phyloP scores from a whole-genome alignment of 2,888 invertebrate species.

The Temnothorax rugatulus region DNA sequence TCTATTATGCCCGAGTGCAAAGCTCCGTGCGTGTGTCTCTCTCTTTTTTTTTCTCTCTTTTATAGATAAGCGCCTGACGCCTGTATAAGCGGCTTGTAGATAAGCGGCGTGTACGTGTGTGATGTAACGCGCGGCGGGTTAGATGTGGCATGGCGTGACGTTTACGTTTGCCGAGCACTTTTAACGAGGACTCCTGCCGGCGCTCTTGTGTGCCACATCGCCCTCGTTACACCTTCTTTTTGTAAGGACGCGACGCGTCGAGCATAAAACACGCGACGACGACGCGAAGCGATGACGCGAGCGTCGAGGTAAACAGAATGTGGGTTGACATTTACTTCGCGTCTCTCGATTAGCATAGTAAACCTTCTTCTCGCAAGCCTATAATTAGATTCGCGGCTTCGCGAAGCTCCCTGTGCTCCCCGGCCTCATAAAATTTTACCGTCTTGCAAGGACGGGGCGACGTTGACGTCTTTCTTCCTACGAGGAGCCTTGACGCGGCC shows the following conservation, averaged over 20 bases:
- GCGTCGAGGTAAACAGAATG: conserved; percentile 76
- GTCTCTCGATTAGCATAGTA: conserved; percentile 82
- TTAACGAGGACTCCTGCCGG: conserved; percentile 66
- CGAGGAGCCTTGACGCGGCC: conserved; percentile 56
- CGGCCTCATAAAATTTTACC: conserved; percentile 46
- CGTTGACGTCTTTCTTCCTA: conserved; percentile 27
- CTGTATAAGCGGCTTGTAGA: background rate
- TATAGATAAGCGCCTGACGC: background rate
- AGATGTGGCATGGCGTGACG: background rate
- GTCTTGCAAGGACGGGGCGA: conserved; percentile 35
- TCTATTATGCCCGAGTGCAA: background rate
- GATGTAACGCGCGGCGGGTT: background rate
- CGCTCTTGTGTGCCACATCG: conserved; percentile 67
- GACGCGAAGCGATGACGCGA: conserved; percentile 61
- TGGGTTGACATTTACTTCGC: conserved; percentile 81
- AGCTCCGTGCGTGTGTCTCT: background rate
- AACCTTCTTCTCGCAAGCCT: conserved; percentile 75
- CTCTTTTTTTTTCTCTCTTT: background rate
- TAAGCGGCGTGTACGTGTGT: background rate
- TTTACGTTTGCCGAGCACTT: conserved; percentile 61
- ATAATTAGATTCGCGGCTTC: conserved; percentile 81
- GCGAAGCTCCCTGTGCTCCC: conserved; percentile 67
- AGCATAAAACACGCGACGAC: conserved; percentile 40
- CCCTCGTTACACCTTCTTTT: conserved; percentile 54
- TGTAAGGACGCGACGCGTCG: conserved; percentile 57